Evolutionary conservation across 2,113 vertebrate genomes (phyloP).

Genomic region (Centropus bengalensis): DNA sequence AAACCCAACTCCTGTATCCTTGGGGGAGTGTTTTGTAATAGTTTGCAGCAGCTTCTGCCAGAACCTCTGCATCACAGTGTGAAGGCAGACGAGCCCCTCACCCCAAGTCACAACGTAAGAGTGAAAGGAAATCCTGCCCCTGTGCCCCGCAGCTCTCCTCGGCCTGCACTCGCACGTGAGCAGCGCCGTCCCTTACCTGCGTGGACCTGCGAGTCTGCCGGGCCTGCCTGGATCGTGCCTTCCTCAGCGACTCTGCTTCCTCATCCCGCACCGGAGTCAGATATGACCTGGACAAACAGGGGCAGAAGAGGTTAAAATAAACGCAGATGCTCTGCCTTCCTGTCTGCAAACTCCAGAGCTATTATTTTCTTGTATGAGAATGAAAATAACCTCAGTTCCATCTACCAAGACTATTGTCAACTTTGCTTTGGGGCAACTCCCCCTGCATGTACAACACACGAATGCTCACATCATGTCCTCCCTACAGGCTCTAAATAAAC

Average conservation of each 20-base stretch:
- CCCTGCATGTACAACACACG: background rate
- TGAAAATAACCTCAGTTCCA: background rate
- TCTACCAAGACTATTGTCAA: background rate
- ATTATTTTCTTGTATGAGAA: background rate
- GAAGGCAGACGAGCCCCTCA: background rate
- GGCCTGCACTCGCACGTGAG: rapidly evolving
- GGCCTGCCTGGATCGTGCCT: constrained; percentile 91
- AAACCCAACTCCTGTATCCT: background rate
- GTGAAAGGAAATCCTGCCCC: background rate
- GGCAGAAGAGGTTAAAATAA: background rate
- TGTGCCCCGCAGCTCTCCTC: background rate
- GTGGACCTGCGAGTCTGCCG: constrained; percentile 93
- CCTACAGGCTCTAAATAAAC: background rate
- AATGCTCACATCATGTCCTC: background rate
- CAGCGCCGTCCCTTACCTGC: constrained; percentile 76
- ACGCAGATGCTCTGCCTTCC: background rate
- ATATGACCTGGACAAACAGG: constrained; percentile 72
- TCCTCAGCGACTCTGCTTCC: constrained; percentile 92
- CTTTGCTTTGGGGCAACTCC: background rate
- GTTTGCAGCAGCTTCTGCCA: background rate
- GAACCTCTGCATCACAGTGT: background rate
- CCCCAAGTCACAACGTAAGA: background rate
- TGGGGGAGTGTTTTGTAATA: background rate
- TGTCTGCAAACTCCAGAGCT: background rate
- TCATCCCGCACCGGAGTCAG: constrained; percentile 90